These are phyloP conservation scores for Hybognathus amarus DNA, from an alignment of 2,797 vertebrate species.

Conservation along the genomic window DNA sequence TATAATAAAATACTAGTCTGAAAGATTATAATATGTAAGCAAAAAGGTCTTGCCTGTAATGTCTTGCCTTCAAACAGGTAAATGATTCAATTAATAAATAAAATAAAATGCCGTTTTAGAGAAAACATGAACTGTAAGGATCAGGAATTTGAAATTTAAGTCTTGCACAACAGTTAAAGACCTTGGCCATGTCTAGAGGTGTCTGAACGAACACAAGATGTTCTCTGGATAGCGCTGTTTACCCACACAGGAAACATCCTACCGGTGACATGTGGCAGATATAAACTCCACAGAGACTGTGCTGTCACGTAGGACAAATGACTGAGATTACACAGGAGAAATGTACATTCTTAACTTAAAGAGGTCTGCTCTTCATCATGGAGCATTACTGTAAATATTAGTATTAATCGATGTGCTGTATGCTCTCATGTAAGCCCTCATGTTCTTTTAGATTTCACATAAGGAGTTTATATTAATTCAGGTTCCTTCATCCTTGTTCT, in stretches of 20 bases:
- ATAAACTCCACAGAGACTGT: conserved; percentile 1
- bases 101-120: background rate
- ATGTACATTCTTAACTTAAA: background rate
- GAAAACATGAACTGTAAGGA: background rate
- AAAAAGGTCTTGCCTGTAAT: too few relatives aligned
- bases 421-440: background rate
- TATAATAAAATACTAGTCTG: too few relatives aligned
- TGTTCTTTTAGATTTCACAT: background rate
- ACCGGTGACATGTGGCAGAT: background rate
- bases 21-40: too few relatives aligned
- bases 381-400: conserved; percentile 7
- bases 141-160: background rate
- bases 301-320: conserved; percentile 35
- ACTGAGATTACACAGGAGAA: conserved; percentile 14
- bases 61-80: too few relatives aligned
- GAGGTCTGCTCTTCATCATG: conserved; percentile 7
- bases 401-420: conserved; percentile 12
- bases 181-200: background rate
- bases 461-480: background rate
- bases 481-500: background rate
- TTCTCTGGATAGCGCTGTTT: conserved; percentile 33
- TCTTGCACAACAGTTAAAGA: background rate
- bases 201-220: conserved; percentile 27
- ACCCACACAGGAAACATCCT: conserved; percentile 28
- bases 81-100: too few relatives aligned